Conservation (phyloP, 2,797 vertebrate species). For the Pteronotus mesoamericanus region DNA sequence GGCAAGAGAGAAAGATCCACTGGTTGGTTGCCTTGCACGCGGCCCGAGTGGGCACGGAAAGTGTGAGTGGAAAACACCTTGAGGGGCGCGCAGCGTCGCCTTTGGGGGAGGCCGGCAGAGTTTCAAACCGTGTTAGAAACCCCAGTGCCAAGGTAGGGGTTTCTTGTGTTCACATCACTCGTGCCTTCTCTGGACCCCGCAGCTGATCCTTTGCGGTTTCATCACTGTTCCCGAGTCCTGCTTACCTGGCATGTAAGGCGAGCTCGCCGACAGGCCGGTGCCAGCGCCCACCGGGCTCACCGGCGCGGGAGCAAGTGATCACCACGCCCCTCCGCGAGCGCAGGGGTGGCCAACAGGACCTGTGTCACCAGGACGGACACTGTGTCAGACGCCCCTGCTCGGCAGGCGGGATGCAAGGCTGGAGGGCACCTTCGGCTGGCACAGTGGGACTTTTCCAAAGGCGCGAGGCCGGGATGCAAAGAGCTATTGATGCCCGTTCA, state of each 20-base stretch:
- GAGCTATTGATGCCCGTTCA: background rate
- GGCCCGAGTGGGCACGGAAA: background rate
- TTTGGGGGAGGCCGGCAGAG: background rate
- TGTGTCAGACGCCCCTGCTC: background rate
- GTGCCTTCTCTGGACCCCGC: background rate
- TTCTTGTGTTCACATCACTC: background rate
- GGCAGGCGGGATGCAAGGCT: fast-evolving
- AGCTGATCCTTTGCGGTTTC: background rate
- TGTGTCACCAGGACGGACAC: too few species aligned
- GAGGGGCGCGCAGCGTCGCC: background rate
- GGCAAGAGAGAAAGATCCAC: too few species aligned
- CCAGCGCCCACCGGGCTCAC: background rate
- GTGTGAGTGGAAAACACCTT: background rate
- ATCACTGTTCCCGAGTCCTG: slow-evolving; percentile 3
- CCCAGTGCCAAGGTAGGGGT: background rate
- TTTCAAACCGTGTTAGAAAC: background rate
- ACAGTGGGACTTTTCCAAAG: background rate
- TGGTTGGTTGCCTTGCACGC: background rate
- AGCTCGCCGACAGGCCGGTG: background rate
- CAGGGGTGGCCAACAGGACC: too few species aligned
- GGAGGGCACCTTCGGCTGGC: background rate
- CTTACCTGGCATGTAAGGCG: background rate
- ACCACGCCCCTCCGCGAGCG: background rate
- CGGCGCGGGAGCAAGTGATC: background rate
- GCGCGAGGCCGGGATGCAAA: background rate